Conservation (phyloP, 2,888 invertebrate genomes). For the Spisula subtruncata region DNA sequence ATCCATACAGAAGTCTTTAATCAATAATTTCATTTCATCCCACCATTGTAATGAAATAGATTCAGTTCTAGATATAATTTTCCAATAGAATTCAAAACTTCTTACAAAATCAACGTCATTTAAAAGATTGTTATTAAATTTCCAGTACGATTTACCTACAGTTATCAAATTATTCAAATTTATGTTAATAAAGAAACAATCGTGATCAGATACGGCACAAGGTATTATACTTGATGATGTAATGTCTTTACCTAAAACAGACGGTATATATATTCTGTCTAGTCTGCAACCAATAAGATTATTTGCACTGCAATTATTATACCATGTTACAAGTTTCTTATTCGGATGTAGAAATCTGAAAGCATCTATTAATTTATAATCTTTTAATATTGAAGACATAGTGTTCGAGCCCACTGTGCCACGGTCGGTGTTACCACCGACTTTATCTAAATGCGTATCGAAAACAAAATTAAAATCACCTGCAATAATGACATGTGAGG, state of each 20-base stretch:
- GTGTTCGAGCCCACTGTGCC: conserved; percentile 42
- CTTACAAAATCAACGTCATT: conserved; percentile 38
- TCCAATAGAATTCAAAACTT: conserved; percentile 50
- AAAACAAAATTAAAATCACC: conserved; percentile 64
- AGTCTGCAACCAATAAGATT: conserved; percentile 24
- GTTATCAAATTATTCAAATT: conserved; percentile 21
- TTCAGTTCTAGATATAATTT: conserved; percentile 40
- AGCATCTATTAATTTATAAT: conserved; percentile 50
- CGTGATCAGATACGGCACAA: conserved; percentile 51
- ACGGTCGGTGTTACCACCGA: conserved; percentile 49
- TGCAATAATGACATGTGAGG: conserved; percentile 38
- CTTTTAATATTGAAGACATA: conserved; percentile 41
- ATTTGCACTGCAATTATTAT: conserved; percentile 1
- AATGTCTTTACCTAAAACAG: neutral
- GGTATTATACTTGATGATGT: neutral
- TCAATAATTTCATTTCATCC: conserved; percentile 41
- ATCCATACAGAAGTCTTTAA: conserved; percentile 47
- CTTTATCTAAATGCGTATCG: conserved; percentile 46
- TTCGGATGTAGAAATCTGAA: conserved; percentile 43
- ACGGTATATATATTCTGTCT: conserved; percentile 24
- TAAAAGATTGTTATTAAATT: conserved; percentile 48
- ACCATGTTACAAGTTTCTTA: conserved; percentile 37
- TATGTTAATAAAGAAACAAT: conserved; percentile 39
- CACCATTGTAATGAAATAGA: conserved; percentile 38
- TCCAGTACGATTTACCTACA: conserved; percentile 55